Base-by-base conservation (phyloP, 2,113 vertebrate genomes). In the Perca schrenkii region DNA sequence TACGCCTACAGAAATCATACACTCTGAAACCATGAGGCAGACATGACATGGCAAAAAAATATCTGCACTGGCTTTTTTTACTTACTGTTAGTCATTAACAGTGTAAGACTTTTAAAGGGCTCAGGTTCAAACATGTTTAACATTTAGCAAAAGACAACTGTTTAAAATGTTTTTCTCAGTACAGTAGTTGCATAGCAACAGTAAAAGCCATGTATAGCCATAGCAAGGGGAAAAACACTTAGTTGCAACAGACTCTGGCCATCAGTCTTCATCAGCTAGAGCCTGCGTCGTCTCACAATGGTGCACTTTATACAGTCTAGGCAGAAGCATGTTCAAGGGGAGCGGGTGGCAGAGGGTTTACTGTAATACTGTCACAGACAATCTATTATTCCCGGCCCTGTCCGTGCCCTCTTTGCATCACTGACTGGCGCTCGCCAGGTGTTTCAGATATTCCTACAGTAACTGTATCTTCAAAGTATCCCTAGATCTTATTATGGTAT, bases 201-300 rank as follows among this genome's bases (percentile, higher is more conserved):
- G 67, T 56, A 62, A 72, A 72, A 76, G 66, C 19, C 53, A 46
- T 6, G 16, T 31, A 43, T 12, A 50, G 34, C 58, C 21, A 83
- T 87, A 77, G 85, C 75, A 66, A 65, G 16, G 65, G 49, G 62
- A 25, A 57, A 86, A 86, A 81, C 74, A 70, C 47, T 73, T 73
- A 85, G 69, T 47, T 68, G 82, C 60, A 58, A 22, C 17, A 1
- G 47, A 58, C 57, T 54, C 13, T 8, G 21, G 50, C 56, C 80
- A 90, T 91, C 87, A 85, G 68, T 90, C 80, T 88, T 83, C 72
- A 84, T 90, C 77, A 72, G 80, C 73, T 66, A 22, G 74, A 76
- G 62, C 47, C 73, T 1, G 25, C 50, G 36, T 88, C 65, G 71
- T 60, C 60, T 62, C 47, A 69, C 57, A 68, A 6, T 79, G 74